Percentiles rank a stretch among this genome's conserved stretches.
Conservation (phyloP, 2,113 vertebrate species). For the Silurus meridionalis region DNA sequence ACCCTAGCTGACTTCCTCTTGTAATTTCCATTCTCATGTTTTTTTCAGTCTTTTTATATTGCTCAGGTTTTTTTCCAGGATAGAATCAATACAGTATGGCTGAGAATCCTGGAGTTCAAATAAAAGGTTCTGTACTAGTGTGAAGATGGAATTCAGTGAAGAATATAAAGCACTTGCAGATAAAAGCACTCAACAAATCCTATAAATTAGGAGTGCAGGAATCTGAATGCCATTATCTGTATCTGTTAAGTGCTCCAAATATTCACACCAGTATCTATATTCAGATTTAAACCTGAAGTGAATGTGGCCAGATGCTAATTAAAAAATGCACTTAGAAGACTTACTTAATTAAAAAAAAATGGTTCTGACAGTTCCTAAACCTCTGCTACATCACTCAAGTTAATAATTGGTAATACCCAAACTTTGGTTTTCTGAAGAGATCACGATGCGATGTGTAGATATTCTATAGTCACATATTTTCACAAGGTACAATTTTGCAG, state of each 20-base stretch:
- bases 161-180: neutral
- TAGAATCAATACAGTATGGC: neutral
- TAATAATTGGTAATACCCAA: neutral
- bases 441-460: too few relatives aligned
- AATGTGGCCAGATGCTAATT: neutral
- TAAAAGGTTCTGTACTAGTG: neutral
- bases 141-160: neutral
- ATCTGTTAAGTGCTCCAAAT: neutral
- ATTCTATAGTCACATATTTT: too few relatives aligned
- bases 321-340: neutral
- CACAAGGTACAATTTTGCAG: too few relatives aligned
- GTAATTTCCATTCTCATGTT: neutral
- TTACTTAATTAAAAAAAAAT: neutral
- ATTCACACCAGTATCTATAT: neutral
- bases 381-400: neutral
- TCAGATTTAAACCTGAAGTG: neutral
- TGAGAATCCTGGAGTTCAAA: neutral
- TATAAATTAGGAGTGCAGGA: neutral
- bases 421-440: too few relatives aligned
- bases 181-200: neutral
- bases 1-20: neutral
- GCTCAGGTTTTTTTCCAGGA: neutral
- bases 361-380: neutral
- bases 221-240: neutral
- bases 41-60: constrained; percentile 2